These are phyloP conservation scores for Bombus sylvicola DNA, from an alignment of 1,140 invertebrate genomes.

Conservation along the genomic window DNA sequence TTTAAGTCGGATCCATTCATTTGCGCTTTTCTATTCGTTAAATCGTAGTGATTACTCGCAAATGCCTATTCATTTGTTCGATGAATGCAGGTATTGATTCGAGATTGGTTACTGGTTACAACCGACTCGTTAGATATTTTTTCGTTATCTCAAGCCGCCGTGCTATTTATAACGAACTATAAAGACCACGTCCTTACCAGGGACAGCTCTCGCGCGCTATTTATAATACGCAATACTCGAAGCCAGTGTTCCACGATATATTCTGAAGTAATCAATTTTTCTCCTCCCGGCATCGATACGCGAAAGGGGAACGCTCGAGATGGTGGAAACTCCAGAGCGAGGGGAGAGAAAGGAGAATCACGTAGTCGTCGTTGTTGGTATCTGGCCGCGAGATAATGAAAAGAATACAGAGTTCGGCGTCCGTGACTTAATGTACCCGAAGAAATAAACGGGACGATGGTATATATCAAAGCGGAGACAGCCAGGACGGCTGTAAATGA, in stretches of 20 bases:
- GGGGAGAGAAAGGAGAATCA: background rate
- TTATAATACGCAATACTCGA: conserved; percentile 1
- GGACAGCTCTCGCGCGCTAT: background rate
- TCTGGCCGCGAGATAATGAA: conserved; percentile 40
- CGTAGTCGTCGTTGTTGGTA: background rate
- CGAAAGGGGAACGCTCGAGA: conserved; percentile 4
- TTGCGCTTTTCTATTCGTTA: background rate
- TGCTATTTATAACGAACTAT: background rate
- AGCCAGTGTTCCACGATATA: background rate
- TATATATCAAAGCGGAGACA: conserved; percentile 70
- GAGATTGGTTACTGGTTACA: background rate
- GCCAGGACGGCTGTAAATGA: conserved; percentile 66
- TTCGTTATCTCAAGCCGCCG: background rate
- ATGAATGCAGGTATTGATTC: background rate
- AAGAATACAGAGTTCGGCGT: conserved; percentile 51
- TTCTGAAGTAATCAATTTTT: conserved; percentile 50
- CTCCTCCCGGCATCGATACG: conserved; percentile 30
- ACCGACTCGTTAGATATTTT: background rate
- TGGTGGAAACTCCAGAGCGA: background rate
- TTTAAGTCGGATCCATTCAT: background rate
- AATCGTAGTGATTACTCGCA: background rate
- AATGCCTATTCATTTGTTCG: background rate
- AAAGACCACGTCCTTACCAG: background rate
- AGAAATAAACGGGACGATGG: conserved; percentile 61
- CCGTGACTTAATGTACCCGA: conserved; percentile 71